Evolutionary conservation across 2,113 vertebrate genomes (phyloP).

Genomic region (Rhizomys pruinosus): DNA sequence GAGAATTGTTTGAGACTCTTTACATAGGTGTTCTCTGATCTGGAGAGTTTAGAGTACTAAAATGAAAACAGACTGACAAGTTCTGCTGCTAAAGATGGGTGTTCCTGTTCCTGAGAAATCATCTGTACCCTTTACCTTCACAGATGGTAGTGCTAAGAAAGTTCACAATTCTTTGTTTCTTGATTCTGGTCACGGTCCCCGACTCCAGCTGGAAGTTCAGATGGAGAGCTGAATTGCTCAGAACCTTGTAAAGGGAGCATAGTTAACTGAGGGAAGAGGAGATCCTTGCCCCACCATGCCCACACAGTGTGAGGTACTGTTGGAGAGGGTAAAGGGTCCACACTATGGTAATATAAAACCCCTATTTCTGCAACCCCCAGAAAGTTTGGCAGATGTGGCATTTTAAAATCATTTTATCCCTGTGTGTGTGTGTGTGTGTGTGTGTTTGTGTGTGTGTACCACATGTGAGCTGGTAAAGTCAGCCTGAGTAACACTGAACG

Average conservation of each 20-base stretch:
- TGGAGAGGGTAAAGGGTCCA: background rate
- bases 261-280: background rate
- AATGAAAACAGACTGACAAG: background rate
- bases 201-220: background rate
- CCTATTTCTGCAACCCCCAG: background rate
- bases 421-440: background rate
- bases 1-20: no score
- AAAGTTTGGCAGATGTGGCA: background rate
- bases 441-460: no score
- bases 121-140: background rate
- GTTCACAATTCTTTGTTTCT: constrained; percentile 17
- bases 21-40: no score
- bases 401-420: background rate
- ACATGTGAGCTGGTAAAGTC: no score
- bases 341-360: background rate
- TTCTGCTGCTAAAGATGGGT: background rate
- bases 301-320: background rate
- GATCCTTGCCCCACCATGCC: background rate
- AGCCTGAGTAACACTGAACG: no score
- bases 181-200: background rate
- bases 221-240: constrained; percentile 3
- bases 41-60: background rate
- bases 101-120: background rate
- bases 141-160: background rate
- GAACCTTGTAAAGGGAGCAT: background rate